Evolutionary conservation across 2,888 invertebrate species (phyloP), one percentile per base, ranked within the genome.

Genomic region (Rugalucina vietnamica): DNA sequence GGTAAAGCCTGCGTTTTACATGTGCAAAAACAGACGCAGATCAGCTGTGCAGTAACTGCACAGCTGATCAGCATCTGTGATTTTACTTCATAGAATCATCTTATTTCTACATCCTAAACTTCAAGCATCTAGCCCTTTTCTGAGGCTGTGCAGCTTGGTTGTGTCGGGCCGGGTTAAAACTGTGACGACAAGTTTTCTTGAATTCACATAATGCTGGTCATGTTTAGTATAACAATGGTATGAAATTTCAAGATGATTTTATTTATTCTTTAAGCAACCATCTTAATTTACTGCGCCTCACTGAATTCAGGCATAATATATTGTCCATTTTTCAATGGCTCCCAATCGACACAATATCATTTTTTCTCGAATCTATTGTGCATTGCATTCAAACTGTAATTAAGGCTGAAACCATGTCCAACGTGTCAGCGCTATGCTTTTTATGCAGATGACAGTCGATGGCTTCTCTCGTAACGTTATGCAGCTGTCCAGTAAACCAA

Each of bases 301-400:
- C 24, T 65, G 65, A 34, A 34, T 65, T 34, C 24, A 60, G 3
- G 14, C 24, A n/a, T 24, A 24, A 5, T 27, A 57, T 65, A 65
- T 65, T 65, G 65, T 65, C 65, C 65, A 65, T 5, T 65, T 65
- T 65, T 65, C 65, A 65, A 65, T 65, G 65, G 14, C 34, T 34
- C 65, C 34, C 32, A 65, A 65, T 12, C 18, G 65, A 34, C 65
- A 65, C 65, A 65, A 65, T 65, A 65, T 65, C 65, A 34, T 65
- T 32, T 65, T 34, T 65, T 65, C 65, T 34, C 65, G 65, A 34
- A 32, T 34, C 65, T 34, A 65, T 65, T 65, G 65, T 73, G 73
- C 79, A 83, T 32, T 65, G 34, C 57, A 77, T 74, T 80, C 60
- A 50, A 73, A 65, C 71, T 77, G 79, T 72, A 72, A 72, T 72